Conservation (phyloP, 2,888 invertebrate species). For the Iselma pallidipennis region DNA sequence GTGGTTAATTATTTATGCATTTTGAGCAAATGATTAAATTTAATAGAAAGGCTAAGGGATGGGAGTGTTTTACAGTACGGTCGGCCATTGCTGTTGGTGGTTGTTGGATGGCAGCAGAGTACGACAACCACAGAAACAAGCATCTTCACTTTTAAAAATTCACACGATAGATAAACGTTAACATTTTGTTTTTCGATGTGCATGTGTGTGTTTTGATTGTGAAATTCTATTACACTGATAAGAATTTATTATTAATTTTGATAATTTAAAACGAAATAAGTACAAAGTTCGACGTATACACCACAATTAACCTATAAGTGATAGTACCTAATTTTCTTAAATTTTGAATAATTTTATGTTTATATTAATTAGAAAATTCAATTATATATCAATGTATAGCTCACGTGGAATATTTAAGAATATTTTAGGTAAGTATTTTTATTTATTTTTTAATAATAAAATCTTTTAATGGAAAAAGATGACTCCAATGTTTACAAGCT, state of each 20-base stretch:
- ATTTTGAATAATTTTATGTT: neutral
- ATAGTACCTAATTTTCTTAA: neutral
- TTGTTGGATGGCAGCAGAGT: no score
- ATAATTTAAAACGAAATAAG: neutral
- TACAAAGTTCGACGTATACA: conserved; percentile 19
- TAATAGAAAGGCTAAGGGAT: no score
- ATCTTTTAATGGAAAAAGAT: conserved; percentile 3
- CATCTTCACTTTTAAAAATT: no score
- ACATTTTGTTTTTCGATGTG: no score
- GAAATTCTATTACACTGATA: conserved; percentile 10
- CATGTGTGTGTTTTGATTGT: conserved; percentile 3
- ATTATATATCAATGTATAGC: conserved; percentile 43
- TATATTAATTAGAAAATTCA: neutral
- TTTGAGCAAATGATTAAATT: conserved; percentile 16
- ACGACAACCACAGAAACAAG: no score
- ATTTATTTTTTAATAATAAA: conserved; percentile 6
- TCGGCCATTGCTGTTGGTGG: neutral
- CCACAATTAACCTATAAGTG: conserved; percentile 1
- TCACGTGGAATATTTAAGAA: conserved; percentile 46
- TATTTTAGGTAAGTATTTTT: conserved; percentile 44
- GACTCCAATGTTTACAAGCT: conserved; percentile 11
- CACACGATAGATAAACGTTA: no score
- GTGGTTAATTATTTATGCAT: neutral
- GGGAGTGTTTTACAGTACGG: neutral
- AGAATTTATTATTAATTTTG: neutral